phyloP scores from a whole-genome alignment of 2,888 invertebrate species.

The Diaprepes abbreviatus region DNA sequence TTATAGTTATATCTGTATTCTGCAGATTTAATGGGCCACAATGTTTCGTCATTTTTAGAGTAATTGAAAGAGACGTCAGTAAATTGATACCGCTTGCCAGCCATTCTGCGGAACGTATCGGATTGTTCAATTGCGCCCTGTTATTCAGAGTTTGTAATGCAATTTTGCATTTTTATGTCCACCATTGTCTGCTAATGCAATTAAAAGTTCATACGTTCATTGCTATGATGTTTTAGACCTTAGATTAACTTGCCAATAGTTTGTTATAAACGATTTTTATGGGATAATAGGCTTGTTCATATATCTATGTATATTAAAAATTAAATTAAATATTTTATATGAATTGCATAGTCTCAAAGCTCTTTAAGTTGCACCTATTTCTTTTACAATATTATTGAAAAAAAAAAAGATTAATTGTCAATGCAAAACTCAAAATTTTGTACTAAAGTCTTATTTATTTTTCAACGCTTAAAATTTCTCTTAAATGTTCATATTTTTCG shows the following conservation, averaged over 20 bases:
- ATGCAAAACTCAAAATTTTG: too few species aligned
- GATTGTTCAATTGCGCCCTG: slow-evolving; percentile 42
- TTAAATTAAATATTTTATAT: too few species aligned
- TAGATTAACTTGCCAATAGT: slow-evolving; percentile 9
- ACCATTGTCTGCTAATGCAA: slow-evolving; percentile 1
- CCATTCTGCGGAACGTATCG: slow-evolving; percentile 38
- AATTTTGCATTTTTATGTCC: slow-evolving; percentile 30
- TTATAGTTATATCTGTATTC: slow-evolving; percentile 64
- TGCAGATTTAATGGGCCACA: slow-evolving; percentile 61
- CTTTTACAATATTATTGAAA: too few species aligned
- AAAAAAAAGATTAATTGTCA: too few species aligned
- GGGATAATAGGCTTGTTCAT: too few species aligned
- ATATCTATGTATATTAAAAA: too few species aligned
- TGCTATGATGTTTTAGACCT: slow-evolving; percentile 1
- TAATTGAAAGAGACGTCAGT: slow-evolving; percentile 60
- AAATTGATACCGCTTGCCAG: slow-evolving; percentile 56
- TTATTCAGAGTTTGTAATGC: slow-evolving; percentile 37
- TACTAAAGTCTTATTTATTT: too few species aligned
- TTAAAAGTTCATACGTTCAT: slow-evolving; percentile 6
- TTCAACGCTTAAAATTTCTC: too few species aligned
- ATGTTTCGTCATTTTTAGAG: slow-evolving; percentile 61
- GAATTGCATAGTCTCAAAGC: too few species aligned
- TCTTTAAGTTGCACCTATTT: too few species aligned
- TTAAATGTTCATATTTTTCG: too few species aligned
- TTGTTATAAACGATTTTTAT: too few species aligned